Conservation (phyloP, 2,888 invertebrate genomes). For the Agrypnus murinus region DNA sequence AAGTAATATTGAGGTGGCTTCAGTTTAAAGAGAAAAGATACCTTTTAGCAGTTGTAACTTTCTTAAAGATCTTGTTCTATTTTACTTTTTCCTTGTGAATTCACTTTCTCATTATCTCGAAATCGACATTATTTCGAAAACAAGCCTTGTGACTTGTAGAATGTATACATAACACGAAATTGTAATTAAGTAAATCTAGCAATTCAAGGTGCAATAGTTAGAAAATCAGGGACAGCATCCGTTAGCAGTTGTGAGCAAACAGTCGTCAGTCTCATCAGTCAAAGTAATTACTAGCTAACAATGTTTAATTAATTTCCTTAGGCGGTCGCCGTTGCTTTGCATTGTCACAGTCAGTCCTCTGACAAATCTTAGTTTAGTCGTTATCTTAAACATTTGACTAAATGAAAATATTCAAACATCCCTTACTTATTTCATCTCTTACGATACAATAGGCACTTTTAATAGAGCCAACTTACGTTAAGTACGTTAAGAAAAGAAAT, state of each 20-base stretch:
- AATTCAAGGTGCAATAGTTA: slow-evolving; percentile 48
- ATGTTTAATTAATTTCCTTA: slow-evolving; percentile 61
- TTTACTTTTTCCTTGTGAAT: no score
- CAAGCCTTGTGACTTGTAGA: neutral
- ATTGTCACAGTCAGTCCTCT: slow-evolving; percentile 41
- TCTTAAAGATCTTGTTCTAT: no score
- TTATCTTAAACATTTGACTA: slow-evolving; percentile 20
- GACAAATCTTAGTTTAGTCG: slow-evolving; percentile 29
- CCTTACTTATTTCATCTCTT: no score
- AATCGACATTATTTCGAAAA: slow-evolving; percentile 20
- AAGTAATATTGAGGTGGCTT: no score
- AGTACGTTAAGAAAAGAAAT: no score
- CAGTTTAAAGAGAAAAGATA: no score
- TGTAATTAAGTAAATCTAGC: slow-evolving; percentile 46
- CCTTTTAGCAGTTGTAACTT: no score
- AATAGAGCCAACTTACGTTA: no score
- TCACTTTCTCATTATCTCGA: no score
- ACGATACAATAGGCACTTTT: no score
- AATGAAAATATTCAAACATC: no score
- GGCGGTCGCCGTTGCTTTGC: slow-evolving; percentile 46
- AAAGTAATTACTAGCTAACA: slow-evolving; percentile 61
- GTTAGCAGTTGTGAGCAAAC: slow-evolving; percentile 49
- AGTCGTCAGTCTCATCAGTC: slow-evolving; percentile 59
- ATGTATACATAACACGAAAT: slow-evolving; percentile 40
- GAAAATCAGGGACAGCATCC: slow-evolving; percentile 41